These are phyloP conservation scores for Cantharis flavilabris DNA, from an alignment of 2,888 invertebrate species.

Conservation along the genomic window DNA sequence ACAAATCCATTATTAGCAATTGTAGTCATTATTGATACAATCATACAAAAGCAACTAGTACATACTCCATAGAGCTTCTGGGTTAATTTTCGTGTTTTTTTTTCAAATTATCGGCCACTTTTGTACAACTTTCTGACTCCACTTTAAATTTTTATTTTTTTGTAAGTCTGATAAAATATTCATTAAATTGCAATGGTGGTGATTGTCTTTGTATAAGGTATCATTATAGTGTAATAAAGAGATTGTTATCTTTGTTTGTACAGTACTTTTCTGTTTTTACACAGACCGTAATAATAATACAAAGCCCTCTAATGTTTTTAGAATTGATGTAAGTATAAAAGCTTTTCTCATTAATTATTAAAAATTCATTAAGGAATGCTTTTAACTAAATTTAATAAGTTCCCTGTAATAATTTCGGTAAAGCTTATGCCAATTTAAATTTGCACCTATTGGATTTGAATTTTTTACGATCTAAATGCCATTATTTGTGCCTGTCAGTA, in stretches of 20 bases:
- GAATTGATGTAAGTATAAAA: constrained; percentile 16
- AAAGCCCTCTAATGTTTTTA: constrained; percentile 10
- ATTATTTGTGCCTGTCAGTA: neutral
- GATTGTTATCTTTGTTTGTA: constrained; percentile 25
- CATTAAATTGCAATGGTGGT: constrained; percentile 25
- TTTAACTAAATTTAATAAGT: constrained; percentile 29
- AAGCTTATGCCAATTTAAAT: neutral
- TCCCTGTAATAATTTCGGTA: neutral
- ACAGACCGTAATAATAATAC: neutral
- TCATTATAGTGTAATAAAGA: constrained; percentile 26
- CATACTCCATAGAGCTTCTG: no score
- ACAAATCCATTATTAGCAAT: neutral
- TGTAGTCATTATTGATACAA: neutral
- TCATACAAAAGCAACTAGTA: neutral
- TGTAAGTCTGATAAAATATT: constrained; percentile 18
- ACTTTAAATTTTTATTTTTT: neutral
- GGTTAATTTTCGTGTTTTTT: neutral
- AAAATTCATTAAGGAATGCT: constrained; percentile 34
- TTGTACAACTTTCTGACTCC: neutral
- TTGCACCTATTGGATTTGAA: neutral
- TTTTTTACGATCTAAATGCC: neutral
- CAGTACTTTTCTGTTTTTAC: constrained; percentile 19
- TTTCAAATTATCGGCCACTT: neutral
- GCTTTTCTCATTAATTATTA: constrained; percentile 30
- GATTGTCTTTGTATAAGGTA: constrained; percentile 22